Evolutionary conservation across 2,113 vertebrate species (phyloP).

Genomic region (Mesitornis unicolor): DNA sequence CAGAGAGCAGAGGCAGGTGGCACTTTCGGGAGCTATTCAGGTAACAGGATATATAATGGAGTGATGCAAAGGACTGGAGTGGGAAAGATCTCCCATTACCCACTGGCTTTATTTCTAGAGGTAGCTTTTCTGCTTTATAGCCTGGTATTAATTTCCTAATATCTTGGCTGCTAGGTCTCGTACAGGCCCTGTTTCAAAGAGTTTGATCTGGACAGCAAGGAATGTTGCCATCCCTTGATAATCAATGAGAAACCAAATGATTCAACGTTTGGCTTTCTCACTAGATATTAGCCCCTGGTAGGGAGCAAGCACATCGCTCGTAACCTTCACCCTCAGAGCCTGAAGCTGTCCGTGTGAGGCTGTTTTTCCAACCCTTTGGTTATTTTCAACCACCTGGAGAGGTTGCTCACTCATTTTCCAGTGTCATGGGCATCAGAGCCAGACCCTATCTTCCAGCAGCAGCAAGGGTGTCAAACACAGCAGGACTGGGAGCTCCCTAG

Average conservation of each 20-base stretch:
- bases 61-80: neutral
- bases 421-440: neutral
- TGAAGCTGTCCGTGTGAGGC: neutral
- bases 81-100: neutral
- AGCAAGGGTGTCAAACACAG: rapidly evolving
- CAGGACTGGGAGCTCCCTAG: rapidly evolving
- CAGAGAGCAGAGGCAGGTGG: neutral
- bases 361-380: neutral
- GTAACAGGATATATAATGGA: constrained; percentile 27
- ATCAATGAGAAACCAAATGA: neutral
- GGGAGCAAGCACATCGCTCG: rapidly evolving
- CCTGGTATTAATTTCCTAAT: neutral
- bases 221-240: neutral
- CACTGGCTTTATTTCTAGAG: neutral
- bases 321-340: neutral
- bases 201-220: neutral
- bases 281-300: neutral
- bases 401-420: neutral
- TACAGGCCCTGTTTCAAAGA: neutral
- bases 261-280: neutral
- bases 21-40: constrained; percentile 4
- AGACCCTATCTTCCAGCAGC: neutral
- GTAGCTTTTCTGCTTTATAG: neutral
- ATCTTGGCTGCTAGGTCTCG: rapidly evolving
- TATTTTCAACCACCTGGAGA: neutral